A percentile compares a stretch with the other conserved stretches of the same genome.
These are phyloP conservation scores for Sinocyclocheilus anophthalmus DNA, from an alignment of 2,113 vertebrate genomes.

Conservation along the genomic window DNA sequence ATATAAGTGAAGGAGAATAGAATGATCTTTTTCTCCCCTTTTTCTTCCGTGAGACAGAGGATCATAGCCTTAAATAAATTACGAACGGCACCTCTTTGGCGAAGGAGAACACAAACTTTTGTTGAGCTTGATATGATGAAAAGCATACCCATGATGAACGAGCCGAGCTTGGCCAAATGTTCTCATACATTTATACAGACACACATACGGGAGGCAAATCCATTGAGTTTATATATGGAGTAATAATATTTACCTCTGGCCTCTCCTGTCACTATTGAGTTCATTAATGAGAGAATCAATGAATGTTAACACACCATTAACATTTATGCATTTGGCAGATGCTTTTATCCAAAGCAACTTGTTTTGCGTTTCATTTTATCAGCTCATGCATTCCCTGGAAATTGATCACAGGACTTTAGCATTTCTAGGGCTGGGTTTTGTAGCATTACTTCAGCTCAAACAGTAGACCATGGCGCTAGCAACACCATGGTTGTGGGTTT, in stretches of 20 bases:
- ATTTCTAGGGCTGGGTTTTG: background rate
- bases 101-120: slow-evolving; percentile 8
- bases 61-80: slow-evolving; percentile 14
- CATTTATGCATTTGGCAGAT: background rate
- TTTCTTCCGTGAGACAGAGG: background rate
- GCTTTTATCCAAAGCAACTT: background rate
- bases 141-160: slow-evolving; percentile 12
- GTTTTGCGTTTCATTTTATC: background rate
- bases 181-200: slow-evolving; percentile 33
- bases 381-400: background rate
- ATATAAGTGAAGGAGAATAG: background rate
- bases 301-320: background rate
- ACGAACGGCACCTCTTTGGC: slow-evolving; percentile 11
- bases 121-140: slow-evolving; percentile 26
- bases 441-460: background rate
- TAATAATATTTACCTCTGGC: slow-evolving; percentile 25
- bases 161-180: slow-evolving; percentile 15
- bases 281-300: background rate
- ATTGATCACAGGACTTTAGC: background rate
- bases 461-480: background rate
- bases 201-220: slow-evolving; percentile 27
- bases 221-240: background rate
- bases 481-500: background rate
- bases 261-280: background rate
- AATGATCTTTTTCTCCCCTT: background rate